Percentiles rank a stretch among this genome's conserved stretches.
Evolutionary conservation across 23 tunicate genomes (phyloP).

Genomic region (Halocynthia roretzi): DNA sequence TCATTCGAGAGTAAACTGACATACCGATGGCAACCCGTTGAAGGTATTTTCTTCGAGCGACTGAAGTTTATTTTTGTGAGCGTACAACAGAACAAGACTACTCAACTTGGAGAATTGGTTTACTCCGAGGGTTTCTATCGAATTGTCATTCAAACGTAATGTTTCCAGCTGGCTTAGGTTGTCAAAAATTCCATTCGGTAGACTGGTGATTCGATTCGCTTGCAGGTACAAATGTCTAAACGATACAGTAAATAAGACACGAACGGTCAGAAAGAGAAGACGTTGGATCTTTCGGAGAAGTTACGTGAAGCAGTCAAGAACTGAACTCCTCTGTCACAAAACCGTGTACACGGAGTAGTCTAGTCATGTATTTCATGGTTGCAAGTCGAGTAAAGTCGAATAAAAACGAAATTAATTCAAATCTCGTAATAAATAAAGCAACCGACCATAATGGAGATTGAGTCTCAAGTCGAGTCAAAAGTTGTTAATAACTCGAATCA

Average conservation of each 20-base stretch:
- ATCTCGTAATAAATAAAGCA: too few species aligned
- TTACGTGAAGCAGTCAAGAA: too few species aligned
- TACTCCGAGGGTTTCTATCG: slow-evolving; percentile 9
- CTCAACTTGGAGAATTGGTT: background rate
- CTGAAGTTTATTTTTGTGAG: slow-evolving; percentile 15
- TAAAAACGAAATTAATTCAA: too few species aligned
- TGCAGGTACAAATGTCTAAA: slow-evolving; percentile 28
- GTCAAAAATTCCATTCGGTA: slow-evolving; percentile 12
- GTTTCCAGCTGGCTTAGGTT: slow-evolving; percentile 3
- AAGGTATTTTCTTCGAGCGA: background rate
- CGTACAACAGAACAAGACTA: background rate
- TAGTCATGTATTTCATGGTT: too few species aligned
- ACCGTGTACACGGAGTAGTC: too few species aligned
- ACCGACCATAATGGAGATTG: too few species aligned
- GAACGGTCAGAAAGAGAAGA: too few species aligned
- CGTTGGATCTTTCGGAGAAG: too few species aligned
- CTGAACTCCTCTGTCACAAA: too few species aligned
- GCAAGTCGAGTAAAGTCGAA: too few species aligned
- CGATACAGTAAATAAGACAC: background rate
- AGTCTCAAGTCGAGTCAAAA: too few species aligned
- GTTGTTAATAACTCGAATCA: too few species aligned
- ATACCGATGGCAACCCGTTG: background rate
- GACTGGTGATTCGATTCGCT: slow-evolving; percentile 11
- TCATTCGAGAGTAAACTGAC: background rate
- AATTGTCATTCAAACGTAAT: slow-evolving; percentile 16